phyloP scores from a whole-genome alignment of 1,140 invertebrate species.

The Ylistrum balloti region DNA sequence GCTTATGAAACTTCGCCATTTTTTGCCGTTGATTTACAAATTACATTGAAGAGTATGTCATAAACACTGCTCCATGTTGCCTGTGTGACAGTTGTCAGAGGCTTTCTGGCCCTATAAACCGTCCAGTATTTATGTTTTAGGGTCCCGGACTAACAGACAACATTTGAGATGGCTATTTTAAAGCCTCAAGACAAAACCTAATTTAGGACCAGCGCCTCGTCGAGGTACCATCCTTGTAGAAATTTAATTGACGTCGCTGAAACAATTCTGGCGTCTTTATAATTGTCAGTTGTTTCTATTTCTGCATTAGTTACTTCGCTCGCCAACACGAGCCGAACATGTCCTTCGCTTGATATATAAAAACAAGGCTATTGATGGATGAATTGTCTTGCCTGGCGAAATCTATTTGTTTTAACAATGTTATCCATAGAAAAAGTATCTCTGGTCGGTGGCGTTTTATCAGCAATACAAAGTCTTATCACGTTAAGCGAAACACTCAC shows the following conservation, averaged over 20 bases:
- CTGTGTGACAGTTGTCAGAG: no score
- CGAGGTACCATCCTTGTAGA: neutral
- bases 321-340: neutral
- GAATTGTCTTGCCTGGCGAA: conserved; percentile 13
- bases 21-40: no score
- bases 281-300: conserved; percentile 35
- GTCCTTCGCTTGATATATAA: neutral
- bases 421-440: neutral
- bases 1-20: no score
- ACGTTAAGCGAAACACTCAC: neutral
- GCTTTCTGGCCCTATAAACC: no score
- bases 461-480: neutral
- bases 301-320: neutral
- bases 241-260: neutral
- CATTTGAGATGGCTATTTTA: neutral
- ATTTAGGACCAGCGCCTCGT: neutral
- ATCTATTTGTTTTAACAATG: conserved; percentile 6
- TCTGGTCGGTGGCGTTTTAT: neutral
- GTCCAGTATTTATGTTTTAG: no score
- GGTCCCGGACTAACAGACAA: neutral
- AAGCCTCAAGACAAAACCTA: neutral
- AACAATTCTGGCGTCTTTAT: neutral
- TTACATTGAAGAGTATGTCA: no score
- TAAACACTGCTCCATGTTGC: no score
- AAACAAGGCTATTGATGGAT: conserved; percentile 27